phyloP scores from a whole-genome alignment of 2,888 invertebrate genomes.

The Halictus ligatus region DNA sequence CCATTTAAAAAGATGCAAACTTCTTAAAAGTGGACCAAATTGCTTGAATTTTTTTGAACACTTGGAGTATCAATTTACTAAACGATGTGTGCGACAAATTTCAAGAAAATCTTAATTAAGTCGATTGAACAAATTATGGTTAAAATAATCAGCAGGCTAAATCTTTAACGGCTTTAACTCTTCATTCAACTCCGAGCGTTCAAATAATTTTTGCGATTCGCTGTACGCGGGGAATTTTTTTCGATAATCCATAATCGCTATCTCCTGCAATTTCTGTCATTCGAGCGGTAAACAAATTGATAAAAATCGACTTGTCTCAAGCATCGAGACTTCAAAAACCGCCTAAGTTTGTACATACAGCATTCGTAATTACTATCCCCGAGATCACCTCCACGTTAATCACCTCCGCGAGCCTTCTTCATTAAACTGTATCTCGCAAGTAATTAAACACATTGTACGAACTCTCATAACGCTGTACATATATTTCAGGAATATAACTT shows the following conservation, averaged over 20 bases:
- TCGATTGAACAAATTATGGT: too few species aligned
- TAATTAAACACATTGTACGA: constrained; percentile 5
- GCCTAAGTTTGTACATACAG: neutral
- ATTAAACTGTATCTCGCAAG: neutral
- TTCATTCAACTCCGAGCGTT: too few species aligned
- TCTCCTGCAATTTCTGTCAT: neutral
- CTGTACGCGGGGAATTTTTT: neutral
- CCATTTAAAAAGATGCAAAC: too few species aligned
- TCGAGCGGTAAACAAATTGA: neutral
- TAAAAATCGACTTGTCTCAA: neutral
- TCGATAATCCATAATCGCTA: neutral
- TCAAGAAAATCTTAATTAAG: too few species aligned
- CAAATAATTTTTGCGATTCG: neutral
- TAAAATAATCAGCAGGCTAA: too few species aligned
- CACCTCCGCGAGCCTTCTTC: neutral
- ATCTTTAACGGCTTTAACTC: too few species aligned
- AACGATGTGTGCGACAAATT: too few species aligned
- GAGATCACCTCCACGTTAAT: neutral
- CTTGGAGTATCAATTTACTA: too few species aligned
- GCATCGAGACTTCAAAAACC: neutral
- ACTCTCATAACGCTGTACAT: neutral
- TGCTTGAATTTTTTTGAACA: too few species aligned
- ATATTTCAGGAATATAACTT: neutral
- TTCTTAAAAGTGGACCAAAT: too few species aligned
- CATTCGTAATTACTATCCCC: neutral